A percentile compares a stretch with the other conserved stretches of the same genome.
Conservation (phyloP, 1,140 invertebrate species). For the Capitella teleta region DNA sequence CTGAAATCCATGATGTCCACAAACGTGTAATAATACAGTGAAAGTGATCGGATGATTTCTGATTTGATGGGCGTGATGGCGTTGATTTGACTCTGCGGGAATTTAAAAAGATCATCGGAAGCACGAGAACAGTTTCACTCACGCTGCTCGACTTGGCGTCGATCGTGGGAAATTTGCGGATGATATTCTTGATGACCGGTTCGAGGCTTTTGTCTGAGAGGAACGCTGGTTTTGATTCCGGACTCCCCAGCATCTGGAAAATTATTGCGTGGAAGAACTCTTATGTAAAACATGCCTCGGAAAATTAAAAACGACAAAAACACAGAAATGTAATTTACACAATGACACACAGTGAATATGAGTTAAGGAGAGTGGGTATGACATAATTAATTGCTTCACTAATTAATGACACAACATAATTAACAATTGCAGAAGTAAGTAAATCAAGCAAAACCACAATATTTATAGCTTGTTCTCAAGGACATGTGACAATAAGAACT, state of each 20-base stretch:
- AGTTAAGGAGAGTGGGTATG: background rate
- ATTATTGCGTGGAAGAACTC: too few species aligned
- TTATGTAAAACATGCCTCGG: background rate
- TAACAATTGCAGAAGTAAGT: background rate
- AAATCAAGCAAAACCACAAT: background rate
- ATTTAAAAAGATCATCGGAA: background rate
- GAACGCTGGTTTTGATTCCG: slow-evolving; percentile 94
- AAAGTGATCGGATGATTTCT: slow-evolving; percentile 93
- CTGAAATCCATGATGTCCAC: slow-evolving; percentile 98
- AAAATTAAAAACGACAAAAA: slow-evolving; percentile 1
- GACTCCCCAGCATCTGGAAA: slow-evolving; percentile 76
- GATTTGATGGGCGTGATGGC: slow-evolving; percentile 41
- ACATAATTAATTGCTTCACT: background rate
- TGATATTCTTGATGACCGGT: slow-evolving; percentile 86
- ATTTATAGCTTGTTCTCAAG: too few species aligned
- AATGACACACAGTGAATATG: background rate
- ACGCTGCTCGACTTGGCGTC: slow-evolving; percentile 67
- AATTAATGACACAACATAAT: background rate
- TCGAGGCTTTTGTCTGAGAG: slow-evolving; percentile 81
- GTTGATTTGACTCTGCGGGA: slow-evolving; percentile 30
- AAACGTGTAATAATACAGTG: slow-evolving; percentile 97
- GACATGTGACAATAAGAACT: too few species aligned
- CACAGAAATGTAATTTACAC: background rate
- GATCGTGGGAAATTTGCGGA: slow-evolving; percentile 89
- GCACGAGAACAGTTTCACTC: too few species aligned